Evolutionary conservation across 2,113 vertebrate genomes (phyloP).

Genomic region (Piliocolobus tephrosceles): DNA sequence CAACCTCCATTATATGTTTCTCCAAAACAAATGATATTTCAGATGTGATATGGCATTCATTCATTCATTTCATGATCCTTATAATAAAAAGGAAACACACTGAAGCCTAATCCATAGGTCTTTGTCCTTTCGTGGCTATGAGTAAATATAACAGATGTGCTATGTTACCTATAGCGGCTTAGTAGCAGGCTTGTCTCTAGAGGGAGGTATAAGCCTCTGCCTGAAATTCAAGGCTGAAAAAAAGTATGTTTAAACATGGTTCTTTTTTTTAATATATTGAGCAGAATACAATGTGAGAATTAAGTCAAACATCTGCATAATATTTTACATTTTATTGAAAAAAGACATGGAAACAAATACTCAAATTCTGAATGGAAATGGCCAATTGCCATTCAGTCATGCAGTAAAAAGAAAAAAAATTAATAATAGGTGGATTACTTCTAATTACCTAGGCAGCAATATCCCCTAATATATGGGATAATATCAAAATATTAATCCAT

Average conservation of each 20-base stretch:
- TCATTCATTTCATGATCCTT: background rate
- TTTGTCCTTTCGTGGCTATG: slow-evolving; percentile 18
- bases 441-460: slow-evolving; percentile 69
- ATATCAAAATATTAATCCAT: slow-evolving; percentile 64
- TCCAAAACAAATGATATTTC: slow-evolving; percentile 40
- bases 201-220: background rate
- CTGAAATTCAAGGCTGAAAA: background rate
- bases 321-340: slow-evolving; percentile 19
- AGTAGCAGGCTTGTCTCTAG: background rate
- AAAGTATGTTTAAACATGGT: background rate
- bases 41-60: background rate
- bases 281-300: background rate
- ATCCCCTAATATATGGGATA: slow-evolving; percentile 56
- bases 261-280: slow-evolving; percentile 22
- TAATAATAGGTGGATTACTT: slow-evolving; percentile 34
- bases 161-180: background rate
- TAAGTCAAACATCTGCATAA: background rate
- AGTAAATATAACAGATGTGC: background rate
- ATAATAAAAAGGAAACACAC: slow-evolving; percentile 32
- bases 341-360: background rate
- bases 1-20: background rate
- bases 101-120: slow-evolving; percentile 18
- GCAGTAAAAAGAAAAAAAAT: background rate
- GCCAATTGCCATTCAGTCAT: background rate
- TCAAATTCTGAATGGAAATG: slow-evolving; percentile 40